phyloP scores from a whole-genome alignment of 2,797 vertebrate species.

The Ambastaia sidthimunki region DNA sequence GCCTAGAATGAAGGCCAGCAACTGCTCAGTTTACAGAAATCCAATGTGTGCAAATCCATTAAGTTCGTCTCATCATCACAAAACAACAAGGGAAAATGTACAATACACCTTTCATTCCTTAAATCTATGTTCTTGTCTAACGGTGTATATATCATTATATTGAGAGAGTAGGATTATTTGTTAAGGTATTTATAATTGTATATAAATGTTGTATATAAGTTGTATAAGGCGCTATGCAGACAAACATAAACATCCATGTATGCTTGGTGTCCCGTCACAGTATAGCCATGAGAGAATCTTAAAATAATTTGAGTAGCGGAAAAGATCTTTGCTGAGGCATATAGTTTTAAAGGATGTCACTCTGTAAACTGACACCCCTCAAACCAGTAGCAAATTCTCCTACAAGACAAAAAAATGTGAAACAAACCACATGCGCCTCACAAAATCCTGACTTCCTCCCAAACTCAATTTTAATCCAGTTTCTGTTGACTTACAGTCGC shows the following conservation, averaged over 20 bases:
- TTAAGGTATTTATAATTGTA: conserved; percentile 81
- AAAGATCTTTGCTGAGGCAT: background rate
- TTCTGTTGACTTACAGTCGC: background rate
- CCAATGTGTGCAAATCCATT: conserved; percentile 41
- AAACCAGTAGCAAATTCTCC: background rate
- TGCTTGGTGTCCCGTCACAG: conserved; percentile 64
- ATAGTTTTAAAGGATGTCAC: background rate
- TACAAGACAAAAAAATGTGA: background rate
- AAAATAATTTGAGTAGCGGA: too few relatives aligned
- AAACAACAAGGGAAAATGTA: conserved; percentile 42
- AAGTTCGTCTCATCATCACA: conserved; percentile 26
- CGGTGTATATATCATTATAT: conserved; percentile 69
- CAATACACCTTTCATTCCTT: conserved; percentile 46
- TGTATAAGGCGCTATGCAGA: conserved; percentile 82
- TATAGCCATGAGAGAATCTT: conserved; percentile 14
- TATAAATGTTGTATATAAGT: conserved; percentile 75
- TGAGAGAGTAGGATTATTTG: conserved; percentile 77
- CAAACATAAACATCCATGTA: conserved; percentile 77
- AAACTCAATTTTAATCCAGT: background rate
- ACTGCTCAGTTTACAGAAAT: conserved; percentile 11
- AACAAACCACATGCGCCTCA: too few relatives aligned
- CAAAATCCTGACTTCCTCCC: conserved; percentile 12
- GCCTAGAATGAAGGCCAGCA: conserved; percentile 19
- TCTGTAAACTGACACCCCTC: background rate
- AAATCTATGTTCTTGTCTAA: conserved; percentile 69